Evolutionary conservation across 1,140 invertebrate genomes (phyloP).

Genomic region (Bombus superbus): DNA sequence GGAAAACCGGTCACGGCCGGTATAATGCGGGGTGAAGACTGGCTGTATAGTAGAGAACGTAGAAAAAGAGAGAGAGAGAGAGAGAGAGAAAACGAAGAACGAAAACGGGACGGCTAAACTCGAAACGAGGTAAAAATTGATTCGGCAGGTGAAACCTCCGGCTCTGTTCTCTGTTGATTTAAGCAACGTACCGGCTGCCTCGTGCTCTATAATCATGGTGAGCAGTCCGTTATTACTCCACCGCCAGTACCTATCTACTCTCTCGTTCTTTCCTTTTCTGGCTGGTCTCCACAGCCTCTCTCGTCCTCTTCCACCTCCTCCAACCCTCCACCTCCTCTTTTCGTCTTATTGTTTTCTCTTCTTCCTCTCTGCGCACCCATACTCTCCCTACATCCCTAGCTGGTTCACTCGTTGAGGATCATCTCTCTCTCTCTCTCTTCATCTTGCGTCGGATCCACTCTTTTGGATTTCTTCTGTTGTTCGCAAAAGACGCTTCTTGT

Average conservation of each 20-base stretch:
- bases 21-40: constrained; percentile 33
- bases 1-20: constrained; percentile 57
- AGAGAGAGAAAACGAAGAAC: background rate
- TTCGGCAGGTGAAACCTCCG: constrained; percentile 73
- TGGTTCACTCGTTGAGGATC: background rate
- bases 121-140: constrained; percentile 72
- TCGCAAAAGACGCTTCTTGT: constrained; percentile 34
- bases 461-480: constrained; percentile 3
- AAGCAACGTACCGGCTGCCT: constrained; percentile 72
- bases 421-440: constrained; percentile 17
- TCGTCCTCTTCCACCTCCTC: constrained; percentile 18
- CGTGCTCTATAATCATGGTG: constrained; percentile 73
- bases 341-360: constrained; percentile 60
- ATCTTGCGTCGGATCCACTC: background rate
- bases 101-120: constrained; percentile 25
- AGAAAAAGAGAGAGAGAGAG: background rate
- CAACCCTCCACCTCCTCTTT: constrained; percentile 29
- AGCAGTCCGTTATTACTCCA: constrained; percentile 72
- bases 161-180: constrained; percentile 74
- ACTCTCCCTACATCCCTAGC: constrained; percentile 23
- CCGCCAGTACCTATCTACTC: constrained; percentile 68
- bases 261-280: constrained; percentile 28
- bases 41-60: background rate
- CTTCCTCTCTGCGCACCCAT: constrained; percentile 13
- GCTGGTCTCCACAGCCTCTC: background rate